Conservation (phyloP, 1,140 invertebrate genomes). For the Pseudomyrmex sp. region DNA sequence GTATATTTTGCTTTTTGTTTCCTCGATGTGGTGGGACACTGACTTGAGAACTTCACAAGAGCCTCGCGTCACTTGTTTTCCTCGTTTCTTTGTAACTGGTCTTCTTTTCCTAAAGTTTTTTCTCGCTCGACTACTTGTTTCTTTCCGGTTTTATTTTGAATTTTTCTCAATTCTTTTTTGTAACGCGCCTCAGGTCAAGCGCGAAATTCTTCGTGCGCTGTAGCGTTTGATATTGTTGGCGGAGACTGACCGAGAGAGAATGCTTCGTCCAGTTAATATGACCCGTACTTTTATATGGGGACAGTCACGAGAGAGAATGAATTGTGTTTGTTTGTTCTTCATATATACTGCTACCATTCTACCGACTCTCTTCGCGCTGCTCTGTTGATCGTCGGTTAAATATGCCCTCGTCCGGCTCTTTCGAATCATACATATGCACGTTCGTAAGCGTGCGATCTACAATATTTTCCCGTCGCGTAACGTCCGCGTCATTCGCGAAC, state of each 20-base stretch:
- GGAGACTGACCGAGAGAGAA: slow-evolving; percentile 72
- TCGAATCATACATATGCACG: background rate
- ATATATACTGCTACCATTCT: slow-evolving; percentile 34
- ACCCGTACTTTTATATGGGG: slow-evolving; percentile 80
- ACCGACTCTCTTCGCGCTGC: slow-evolving; percentile 33
- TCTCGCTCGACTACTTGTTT: background rate
- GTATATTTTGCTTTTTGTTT: slow-evolving; percentile 8
- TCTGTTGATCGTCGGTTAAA: background rate
- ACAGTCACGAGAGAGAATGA: slow-evolving; percentile 78
- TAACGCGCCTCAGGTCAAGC: background rate
- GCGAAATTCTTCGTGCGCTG: too few relatives aligned
- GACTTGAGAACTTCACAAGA: background rate
- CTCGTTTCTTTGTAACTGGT: background rate
- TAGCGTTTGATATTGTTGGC: slow-evolving; percentile 61
- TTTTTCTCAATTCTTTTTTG: background rate
- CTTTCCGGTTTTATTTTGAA: slow-evolving; percentile 7
- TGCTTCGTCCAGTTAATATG: slow-evolving; percentile 77
- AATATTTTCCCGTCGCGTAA: background rate
- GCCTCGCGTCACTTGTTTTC: background rate
- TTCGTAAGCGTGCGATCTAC: background rate
- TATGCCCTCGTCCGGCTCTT: background rate
- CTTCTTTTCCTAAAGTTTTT: background rate
- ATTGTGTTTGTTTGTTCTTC: slow-evolving; percentile 78
- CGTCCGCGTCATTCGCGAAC: too few relatives aligned
- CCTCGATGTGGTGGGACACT: background rate